These are phyloP conservation scores for Eurosta solidaginis DNA, from an alignment of 1,140 invertebrate species.

Conservation along the genomic window DNA sequence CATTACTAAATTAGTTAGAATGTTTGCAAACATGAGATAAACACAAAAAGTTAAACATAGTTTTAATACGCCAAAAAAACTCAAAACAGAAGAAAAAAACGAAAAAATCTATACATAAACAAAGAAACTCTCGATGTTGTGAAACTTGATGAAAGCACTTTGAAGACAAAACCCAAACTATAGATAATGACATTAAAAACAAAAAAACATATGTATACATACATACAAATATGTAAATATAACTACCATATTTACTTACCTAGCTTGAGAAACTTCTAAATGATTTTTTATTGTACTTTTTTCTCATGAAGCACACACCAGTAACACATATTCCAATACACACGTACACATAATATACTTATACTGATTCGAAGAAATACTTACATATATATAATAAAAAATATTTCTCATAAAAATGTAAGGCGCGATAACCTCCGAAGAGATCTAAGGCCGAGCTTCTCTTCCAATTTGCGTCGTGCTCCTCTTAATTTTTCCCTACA, in stretches of 20 bases:
- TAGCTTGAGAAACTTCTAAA: not conserved
- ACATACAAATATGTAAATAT: conserved; percentile 21
- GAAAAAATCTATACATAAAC: conserved; percentile 40
- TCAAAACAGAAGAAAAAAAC: conserved; percentile 38
- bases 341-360: not conserved
- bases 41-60: conserved; percentile 28
- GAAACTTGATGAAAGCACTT: conserved; percentile 60
- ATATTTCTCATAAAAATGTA: too few species aligned
- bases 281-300: not conserved
- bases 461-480: too few species aligned
- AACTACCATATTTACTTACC: not conserved
- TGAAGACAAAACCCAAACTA: conserved; percentile 47
- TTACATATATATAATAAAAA: too few species aligned
- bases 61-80: conserved; percentile 31
- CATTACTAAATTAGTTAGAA: not conserved
- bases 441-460: too few species aligned
- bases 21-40: conserved; percentile 15
- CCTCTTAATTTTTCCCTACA: too few species aligned
- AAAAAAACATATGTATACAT: conserved; percentile 34
- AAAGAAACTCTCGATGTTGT: conserved; percentile 60
- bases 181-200: conserved; percentile 34
- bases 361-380: too few species aligned
- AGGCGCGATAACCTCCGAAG: too few species aligned
- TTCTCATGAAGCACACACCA: not conserved
- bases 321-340: not conserved